Base-by-base conservation (phyloP, 2,797 vertebrate species). In the Spatula clypeata region DNA sequence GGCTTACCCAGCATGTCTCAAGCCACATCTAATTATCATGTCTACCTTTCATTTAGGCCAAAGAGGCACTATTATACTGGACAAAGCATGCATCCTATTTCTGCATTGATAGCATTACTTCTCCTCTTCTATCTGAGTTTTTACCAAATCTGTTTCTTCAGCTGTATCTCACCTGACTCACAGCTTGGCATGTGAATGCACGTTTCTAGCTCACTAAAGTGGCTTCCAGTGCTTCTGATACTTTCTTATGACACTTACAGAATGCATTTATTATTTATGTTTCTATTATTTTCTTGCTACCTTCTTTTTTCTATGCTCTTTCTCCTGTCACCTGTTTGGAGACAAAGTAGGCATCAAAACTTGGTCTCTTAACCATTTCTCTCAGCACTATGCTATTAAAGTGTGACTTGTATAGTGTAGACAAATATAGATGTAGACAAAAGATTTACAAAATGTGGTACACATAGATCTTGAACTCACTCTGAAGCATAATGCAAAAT, bases 1-100 rank as follows among this genome's bases (percentile, higher is more conserved):
- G 58, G 58, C n/a, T 75, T 76, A 72, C 26, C 55, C 80, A 87
- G 77, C 58, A 2, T 42, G n/a, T 47, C 80, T 85, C 55, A 66
- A 84, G 86, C 54, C 60, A 45, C 13, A 13, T 62, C 73, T 72
- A 51, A 73, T 88, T 53, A 81, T n/a, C 31, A n/a, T 57, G 65
- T 55, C 71, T 66, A 79, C 64, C 77, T 81, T 75, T 81, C 45
- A 45, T n/a, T 92, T 69, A 54, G n/a, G 72, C 69, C 45, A 86
- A 88, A 84, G 45, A 81, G n/a, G 11, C 36, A 24, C 45, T 40
- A 23, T 55, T 62, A 9, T 20, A 84, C 69, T 66, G 61, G 62
- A 45, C 24, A 84, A 75, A 94, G 44, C 29, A 62, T 6, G 23
- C 13, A 71, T 44, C 36, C 31, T 44, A 34, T 83, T 73, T 80